phyloP scores from a whole-genome alignment of 2,113 vertebrate species.

The Leptobrachium ailaonicum region DNA sequence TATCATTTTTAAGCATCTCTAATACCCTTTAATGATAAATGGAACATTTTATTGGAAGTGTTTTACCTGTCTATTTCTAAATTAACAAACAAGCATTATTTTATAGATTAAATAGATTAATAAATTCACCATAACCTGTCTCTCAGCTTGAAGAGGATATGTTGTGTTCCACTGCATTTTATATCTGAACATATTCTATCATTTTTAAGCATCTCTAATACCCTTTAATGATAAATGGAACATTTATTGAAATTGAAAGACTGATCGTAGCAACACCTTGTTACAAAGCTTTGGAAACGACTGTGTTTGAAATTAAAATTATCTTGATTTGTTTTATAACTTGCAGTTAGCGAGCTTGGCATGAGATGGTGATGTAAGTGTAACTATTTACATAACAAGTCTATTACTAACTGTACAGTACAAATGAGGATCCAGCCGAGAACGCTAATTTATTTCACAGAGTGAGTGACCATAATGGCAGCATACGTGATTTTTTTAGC shows the following conservation, averaged over 20 bases:
- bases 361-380: slow-evolving; percentile 56
- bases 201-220: no score
- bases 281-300: not conserved
- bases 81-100: no score
- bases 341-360: slow-evolving; percentile 50
- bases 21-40: not conserved
- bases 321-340: slow-evolving; percentile 57
- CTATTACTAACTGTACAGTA: slow-evolving; percentile 57
- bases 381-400: slow-evolving; percentile 61
- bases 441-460: slow-evolving; percentile 61
- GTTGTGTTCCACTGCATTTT: no score
- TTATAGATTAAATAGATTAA: no score
- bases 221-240: not conserved
- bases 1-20: no score
- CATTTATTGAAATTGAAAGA: not conserved
- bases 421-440: slow-evolving; percentile 60
- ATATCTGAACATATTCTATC: no score
- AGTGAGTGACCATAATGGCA: slow-evolving; percentile 52
- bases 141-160: no score
- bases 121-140: no score
- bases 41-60: not conserved
- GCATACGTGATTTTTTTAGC: slow-evolving; percentile 48
- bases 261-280: not conserved
- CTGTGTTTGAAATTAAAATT: slow-evolving; percentile 28
- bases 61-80: no score